Base-by-base conservation (phyloP, 2,113 vertebrate species). In the Natator depressus region DNA sequence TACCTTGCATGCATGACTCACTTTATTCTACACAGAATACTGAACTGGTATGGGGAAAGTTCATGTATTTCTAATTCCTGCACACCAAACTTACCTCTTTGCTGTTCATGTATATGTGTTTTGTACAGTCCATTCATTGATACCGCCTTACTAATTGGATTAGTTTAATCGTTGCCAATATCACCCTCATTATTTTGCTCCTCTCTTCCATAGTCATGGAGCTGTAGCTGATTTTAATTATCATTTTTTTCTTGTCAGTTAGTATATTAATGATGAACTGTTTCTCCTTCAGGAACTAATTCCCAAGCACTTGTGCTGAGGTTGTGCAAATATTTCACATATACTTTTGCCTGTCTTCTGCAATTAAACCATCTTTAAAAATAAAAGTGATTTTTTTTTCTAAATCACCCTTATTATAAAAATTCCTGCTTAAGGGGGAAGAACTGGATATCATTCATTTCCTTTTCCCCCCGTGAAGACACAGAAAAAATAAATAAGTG, bases 391-490 rank as follows among this genome's bases (percentile, higher is more conserved):
- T 62, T 62, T 72, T 78, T 38, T 76, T 75, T 27, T 46, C 24
- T 22, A 47, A 78, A 27, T 47, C 38, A 4, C 12, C 75, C 13
- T 27, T 25, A 78, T 46, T 78, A 47, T 6, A 47, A 47, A 47
- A 78, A 4, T 12, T 27, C 42, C 75, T 27, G 6, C 27, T 78
- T 46, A 47, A 78, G 2, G 24, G 13, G 38, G 22, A 25, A 25
- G 24, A 47, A 46, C 38, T 27, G 42, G 25, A 47, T 47, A 11
- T 47, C 42, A 76, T 76, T 42, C 5, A 76, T 46, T 46, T 76
- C 22, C 9, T 7, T 9, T 69, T 3, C 16, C 6, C 59, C 5
- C 11, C 8, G 1, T 17, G 35, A 6, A 69, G 35, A n/a, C 3
- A 46, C 38, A 24, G 20, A 13, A 13, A 76, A 76, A 76, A 75